Evolutionary conservation across 2,113 vertebrate species (phyloP).

Genomic region (Pelmatolapia mariae): DNA sequence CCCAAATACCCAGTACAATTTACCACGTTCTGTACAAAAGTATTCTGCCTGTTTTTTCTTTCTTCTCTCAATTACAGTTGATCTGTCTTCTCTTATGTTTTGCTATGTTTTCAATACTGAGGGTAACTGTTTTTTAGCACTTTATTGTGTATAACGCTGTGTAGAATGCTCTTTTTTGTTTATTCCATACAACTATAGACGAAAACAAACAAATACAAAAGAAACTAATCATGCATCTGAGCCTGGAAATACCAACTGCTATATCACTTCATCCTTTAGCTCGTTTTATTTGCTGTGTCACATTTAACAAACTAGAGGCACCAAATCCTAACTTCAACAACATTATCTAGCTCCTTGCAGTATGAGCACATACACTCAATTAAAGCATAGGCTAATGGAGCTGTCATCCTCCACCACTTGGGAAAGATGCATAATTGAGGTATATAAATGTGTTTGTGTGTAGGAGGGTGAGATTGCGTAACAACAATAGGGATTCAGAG

Average conservation of each 20-base stretch:
- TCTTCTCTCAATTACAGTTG: not conserved
- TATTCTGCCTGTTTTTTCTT: not conserved
- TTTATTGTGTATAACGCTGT: not conserved
- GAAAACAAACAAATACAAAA: not conserved
- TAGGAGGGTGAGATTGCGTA: conserved; percentile 28
- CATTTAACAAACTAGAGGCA: not conserved
- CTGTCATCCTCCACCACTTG: conserved; percentile 31
- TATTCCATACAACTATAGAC: not conserved
- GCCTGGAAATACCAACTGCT: not conserved
- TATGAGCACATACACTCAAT: not conserved
- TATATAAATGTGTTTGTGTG: conserved; percentile 53
- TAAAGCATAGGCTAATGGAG: conserved; percentile 22
- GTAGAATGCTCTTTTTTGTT: not conserved
- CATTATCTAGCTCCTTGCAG: not conserved
- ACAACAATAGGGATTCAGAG: conserved; percentile 33
- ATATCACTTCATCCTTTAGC: not conserved
- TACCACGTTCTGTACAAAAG: not conserved
- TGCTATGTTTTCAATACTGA: not conserved
- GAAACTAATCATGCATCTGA: not conserved
- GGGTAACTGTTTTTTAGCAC: not conserved
- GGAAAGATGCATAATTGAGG: conserved; percentile 56
- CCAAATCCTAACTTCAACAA: not conserved
- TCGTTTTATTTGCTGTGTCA: not conserved
- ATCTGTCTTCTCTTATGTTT: not conserved
- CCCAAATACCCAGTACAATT: not conserved